Evolutionary conservation across 2,113 vertebrate genomes (phyloP), one percentile per base, ranked within the genome.

Genomic region (Origma solitaria): DNA sequence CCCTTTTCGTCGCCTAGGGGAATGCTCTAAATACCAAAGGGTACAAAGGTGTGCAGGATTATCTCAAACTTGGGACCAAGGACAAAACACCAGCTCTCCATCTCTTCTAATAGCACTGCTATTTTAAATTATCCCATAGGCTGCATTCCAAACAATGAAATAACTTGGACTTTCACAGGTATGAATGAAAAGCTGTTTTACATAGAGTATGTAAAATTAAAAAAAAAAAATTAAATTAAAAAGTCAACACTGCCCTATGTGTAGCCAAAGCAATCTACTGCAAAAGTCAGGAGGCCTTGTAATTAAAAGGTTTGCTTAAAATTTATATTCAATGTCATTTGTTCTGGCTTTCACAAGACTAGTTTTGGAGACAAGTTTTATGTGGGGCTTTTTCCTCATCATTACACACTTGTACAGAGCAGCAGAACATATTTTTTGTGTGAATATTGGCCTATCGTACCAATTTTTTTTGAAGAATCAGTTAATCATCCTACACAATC

Each of bases 401-500:
- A 40, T 86, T 90, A 92, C 21, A 44, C 62, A 84, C 77, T 77
- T 83, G 50, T 86, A 87, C 49, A 92, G 73, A 94, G 57, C 45
- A 95, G 62, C 16, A 5, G 11, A 94, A 91, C 45, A 45, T 79
- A 94, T 64, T 88, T 50, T 68, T 77, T 23, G 82, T 78, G 47
- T 60, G 51, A 95, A 80, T 86, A 93, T 19, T 86, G 66, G 58
- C 54, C 82, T 85, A 93, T 77, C 58, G 13, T 62, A 90, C 17
- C 30, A 15, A 17, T 19, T 44, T 77, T 90, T 92, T 85, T 42
- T 50, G 1, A 62, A 93, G 61, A 91, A 87, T 77, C 45, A 35
- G 75, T 92, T 94, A 92, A 96, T 96, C 75, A 90, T 77, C 85
- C 71, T 75, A 70, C 50, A 94, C 87, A 91, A 94, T 88, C 71